These are phyloP conservation scores for Cydia strobilella DNA, from an alignment of 1,140 invertebrate genomes.

Conservation along the genomic window DNA sequence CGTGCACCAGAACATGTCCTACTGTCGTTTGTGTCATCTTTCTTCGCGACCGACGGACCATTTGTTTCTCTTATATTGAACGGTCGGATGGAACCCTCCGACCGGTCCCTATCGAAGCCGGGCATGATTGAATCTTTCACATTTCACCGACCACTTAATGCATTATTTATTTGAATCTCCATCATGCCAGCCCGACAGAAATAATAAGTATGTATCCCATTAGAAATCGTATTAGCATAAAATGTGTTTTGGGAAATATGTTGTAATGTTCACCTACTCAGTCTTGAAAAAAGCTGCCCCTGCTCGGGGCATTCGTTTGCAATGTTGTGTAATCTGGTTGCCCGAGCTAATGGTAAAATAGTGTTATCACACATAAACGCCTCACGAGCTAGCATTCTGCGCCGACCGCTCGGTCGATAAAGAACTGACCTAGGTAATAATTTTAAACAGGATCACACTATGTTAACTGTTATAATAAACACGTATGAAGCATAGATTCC, in stretches of 20 bases:
- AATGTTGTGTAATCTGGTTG: conserved; percentile 24
- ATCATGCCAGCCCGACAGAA: background rate
- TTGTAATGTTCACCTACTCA: background rate
- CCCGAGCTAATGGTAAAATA: conserved; percentile 10
- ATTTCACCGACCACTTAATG: background rate
- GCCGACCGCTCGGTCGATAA: conserved; percentile 16
- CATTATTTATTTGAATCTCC: conserved; percentile 19
- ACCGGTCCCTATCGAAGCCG: background rate
- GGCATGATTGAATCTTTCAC: background rate
- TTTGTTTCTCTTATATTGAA: background rate
- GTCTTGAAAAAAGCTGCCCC: background rate
- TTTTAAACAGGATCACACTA: conserved; percentile 26
- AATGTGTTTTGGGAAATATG: conserved; percentile 16
- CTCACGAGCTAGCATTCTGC: conserved; percentile 9
- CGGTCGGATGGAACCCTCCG: conserved; percentile 1
- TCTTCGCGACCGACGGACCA: background rate
- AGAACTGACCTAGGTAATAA: conserved; percentile 26
- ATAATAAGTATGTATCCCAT: background rate
- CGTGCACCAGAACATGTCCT: conserved; percentile 12
- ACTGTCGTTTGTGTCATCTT: conserved; percentile 22
- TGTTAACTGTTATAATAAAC: conserved; percentile 31
- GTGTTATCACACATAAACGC: background rate
- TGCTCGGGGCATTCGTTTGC: background rate
- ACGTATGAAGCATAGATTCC: conserved; percentile 30
- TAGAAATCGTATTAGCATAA: conserved; percentile 15